A percentile compares a stretch with the other conserved stretches of the same genome.
Conservation (phyloP, 2,113 vertebrate species). For the Pterophyllum scalare region DNA sequence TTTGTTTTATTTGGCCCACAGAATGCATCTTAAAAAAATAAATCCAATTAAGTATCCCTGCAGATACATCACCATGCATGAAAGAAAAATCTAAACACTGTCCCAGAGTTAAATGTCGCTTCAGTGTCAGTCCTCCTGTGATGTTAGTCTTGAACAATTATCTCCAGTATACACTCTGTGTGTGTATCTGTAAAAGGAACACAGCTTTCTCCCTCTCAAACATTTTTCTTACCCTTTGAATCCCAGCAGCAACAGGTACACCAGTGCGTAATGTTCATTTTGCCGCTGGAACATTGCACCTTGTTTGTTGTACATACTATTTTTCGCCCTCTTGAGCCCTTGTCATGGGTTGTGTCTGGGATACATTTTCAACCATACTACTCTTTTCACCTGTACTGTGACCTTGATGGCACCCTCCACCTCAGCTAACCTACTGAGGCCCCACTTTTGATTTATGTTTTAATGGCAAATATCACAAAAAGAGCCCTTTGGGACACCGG, state of each 20-base stretch:
- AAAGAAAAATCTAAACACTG: conserved; percentile 5
- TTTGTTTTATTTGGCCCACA: conserved; percentile 25
- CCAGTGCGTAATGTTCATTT: conserved; percentile 47
- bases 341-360: conserved; percentile 44
- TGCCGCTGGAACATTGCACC: conserved; percentile 16
- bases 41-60: conserved; percentile 26
- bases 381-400: conserved; percentile 47
- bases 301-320: conserved; percentile 64
- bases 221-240: neutral
- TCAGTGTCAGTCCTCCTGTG: conserved; percentile 36
- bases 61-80: conserved; percentile 27
- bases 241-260: conserved; percentile 41
- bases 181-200: conserved; percentile 21
- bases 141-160: conserved; percentile 34
- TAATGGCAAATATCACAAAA: conserved; percentile 35
- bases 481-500: conserved; percentile 44
- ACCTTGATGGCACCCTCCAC: conserved; percentile 41
- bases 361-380: conserved; percentile 48
- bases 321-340: conserved; percentile 55
- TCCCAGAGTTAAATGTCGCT: conserved; percentile 27
- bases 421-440: conserved; percentile 32
- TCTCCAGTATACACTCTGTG: conserved; percentile 22
- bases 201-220: neutral
- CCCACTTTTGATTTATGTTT: conserved; percentile 39
- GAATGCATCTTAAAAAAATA: conserved; percentile 20